Evolutionary conservation across 2,797 vertebrate genomes (phyloP).

Genomic region (Phataginus tricuspis): DNA sequence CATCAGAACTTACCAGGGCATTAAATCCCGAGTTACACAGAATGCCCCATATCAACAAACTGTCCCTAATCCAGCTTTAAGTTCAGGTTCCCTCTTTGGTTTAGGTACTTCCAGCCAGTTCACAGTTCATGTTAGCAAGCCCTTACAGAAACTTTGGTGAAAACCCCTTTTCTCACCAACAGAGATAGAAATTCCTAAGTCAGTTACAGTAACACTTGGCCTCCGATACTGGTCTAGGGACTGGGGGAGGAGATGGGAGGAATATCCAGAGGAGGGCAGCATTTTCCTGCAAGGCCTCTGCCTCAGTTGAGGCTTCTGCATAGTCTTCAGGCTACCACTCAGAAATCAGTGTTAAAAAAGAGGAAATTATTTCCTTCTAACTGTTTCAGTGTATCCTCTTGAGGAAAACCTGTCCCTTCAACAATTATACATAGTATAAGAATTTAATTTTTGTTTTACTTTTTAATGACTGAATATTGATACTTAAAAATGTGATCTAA

Average conservation of each 20-base stretch:
- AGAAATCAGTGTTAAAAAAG: neutral
- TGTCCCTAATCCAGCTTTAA: neutral
- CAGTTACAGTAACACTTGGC: neutral
- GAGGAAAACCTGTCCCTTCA: neutral
- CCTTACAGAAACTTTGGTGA: neutral
- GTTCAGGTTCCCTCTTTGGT: neutral
- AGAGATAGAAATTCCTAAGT: neutral
- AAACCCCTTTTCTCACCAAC: neutral
- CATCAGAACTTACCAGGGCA: neutral
- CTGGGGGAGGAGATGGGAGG: neutral
- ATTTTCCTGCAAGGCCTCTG: neutral
- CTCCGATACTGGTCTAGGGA: neutral
- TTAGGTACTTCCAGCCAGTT: neutral
- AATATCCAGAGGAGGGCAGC: neutral
- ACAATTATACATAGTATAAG: neutral
- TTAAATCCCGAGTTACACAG: neutral
- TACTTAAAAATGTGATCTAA: neutral
- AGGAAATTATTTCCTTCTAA: neutral
- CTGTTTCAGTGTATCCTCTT: neutral
- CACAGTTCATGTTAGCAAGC: neutral
- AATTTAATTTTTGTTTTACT: slow-evolving; percentile 29
- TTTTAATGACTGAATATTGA: slow-evolving; percentile 25
- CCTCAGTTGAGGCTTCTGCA: neutral
- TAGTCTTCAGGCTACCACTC: neutral
- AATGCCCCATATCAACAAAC: neutral